Evolutionary conservation across 2,797 vertebrate species (phyloP).

Genomic region (Sebastes diploproa): DNA sequence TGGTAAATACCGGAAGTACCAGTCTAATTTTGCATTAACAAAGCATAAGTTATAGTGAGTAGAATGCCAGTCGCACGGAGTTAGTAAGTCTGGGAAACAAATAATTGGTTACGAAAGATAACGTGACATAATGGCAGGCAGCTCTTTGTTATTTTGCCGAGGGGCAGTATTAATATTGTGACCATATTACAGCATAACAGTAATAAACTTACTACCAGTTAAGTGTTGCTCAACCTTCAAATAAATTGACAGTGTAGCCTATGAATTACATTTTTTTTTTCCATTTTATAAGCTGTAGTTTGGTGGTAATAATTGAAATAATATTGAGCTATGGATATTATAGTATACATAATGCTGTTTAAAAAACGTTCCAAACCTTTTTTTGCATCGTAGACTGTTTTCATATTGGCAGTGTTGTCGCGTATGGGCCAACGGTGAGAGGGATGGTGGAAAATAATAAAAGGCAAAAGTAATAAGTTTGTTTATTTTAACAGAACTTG

Average conservation of each 20-base stretch:
- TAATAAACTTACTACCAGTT: background rate
- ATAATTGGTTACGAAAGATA: background rate
- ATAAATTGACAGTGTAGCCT: background rate
- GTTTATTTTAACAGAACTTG: background rate
- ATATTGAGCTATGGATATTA: background rate
- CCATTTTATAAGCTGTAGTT: background rate
- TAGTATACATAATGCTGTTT: background rate
- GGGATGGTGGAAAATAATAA: background rate
- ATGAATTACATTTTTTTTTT: background rate
- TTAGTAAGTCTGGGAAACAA: background rate
- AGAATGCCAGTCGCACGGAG: background rate
- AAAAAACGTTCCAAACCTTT: background rate
- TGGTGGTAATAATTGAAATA: too few relatives aligned
- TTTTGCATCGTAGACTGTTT: background rate
- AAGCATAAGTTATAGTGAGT: background rate
- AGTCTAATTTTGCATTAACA: background rate
- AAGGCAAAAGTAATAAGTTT: background rate
- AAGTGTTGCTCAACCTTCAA: background rate
- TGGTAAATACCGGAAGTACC: constrained; percentile 11
- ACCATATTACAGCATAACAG: background rate
- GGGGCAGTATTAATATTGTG: background rate
- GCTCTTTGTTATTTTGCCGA: background rate
- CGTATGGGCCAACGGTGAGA: background rate
- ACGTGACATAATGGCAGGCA: background rate
- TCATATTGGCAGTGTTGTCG: background rate